Conservation (phyloP, 1,140 invertebrate species). For the Episyrphus balteatus region DNA sequence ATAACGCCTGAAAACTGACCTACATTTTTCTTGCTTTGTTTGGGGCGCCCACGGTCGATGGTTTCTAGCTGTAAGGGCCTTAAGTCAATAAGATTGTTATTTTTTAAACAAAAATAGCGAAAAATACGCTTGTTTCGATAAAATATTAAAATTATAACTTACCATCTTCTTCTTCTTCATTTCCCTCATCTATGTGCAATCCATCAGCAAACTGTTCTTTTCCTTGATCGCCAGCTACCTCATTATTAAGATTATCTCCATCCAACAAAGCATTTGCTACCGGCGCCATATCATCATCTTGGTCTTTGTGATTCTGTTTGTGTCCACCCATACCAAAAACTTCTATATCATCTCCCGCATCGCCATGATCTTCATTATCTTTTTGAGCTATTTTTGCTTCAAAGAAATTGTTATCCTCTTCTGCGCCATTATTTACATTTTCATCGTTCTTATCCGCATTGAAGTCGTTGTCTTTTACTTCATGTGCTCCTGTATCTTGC, state of each 20-base stretch:
- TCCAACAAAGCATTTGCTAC: slow-evolving; percentile 27
- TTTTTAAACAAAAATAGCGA: background rate
- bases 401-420: slow-evolving; percentile 24
- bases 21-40: no score
- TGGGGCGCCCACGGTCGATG: no score
- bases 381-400: slow-evolving; percentile 15
- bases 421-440: slow-evolving; percentile 28
- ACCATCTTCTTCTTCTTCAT: slow-evolving; percentile 34
- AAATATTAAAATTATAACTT: background rate
- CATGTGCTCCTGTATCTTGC: slow-evolving; percentile 29
- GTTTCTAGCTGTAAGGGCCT: no score
- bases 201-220: slow-evolving; percentile 30
- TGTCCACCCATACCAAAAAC: background rate
- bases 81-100: no score
- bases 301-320: slow-evolving; percentile 2
- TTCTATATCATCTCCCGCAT: slow-evolving; percentile 25
- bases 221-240: slow-evolving; percentile 31
- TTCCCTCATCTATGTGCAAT: slow-evolving; percentile 25
- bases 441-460: slow-evolving; percentile 18
- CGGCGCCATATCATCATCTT: slow-evolving; percentile 25
- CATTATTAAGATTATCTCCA: slow-evolving; percentile 31
- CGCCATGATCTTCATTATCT: slow-evolving; percentile 15
- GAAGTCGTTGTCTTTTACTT: slow-evolving; percentile 27
- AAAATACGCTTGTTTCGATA: background rate
- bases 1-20: no score